Evolutionary conservation across 2,797 vertebrate genomes (phyloP).

Genomic region (Discoglossus pictus): DNA sequence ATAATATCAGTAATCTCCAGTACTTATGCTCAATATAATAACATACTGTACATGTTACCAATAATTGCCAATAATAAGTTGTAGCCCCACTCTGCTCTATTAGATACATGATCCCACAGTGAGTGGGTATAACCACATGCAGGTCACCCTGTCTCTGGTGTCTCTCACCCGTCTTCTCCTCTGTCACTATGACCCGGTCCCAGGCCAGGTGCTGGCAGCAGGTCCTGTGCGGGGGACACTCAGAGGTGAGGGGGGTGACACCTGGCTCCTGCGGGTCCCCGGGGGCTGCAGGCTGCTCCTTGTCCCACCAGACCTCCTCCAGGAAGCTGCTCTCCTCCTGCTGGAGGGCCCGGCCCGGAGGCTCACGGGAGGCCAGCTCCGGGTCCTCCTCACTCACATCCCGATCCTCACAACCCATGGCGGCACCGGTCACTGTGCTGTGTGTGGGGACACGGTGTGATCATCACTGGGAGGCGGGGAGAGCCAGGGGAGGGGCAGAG

Average conservation of each 20-base stretch:
- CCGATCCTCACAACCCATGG: slow-evolving; percentile 38
- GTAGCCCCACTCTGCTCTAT: too few species aligned
- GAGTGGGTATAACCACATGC: not conserved
- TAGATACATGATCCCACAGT: too few species aligned
- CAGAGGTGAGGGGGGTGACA: slow-evolving; percentile 12
- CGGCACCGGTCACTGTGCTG: not conserved
- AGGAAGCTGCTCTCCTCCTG: not conserved
- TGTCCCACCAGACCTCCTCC: slow-evolving; percentile 8
- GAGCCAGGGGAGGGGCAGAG: not conserved
- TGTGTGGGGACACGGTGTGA: not conserved
- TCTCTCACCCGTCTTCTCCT: slow-evolving; percentile 35
- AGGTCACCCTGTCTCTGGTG: not conserved
- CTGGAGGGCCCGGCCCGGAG: not conserved
- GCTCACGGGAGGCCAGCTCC: not conserved
- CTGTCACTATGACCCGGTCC: slow-evolving; percentile 20
- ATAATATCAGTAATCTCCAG: not conserved
- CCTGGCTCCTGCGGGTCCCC: not conserved
- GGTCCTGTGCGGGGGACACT: not conserved
- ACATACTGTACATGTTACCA: too few species aligned
- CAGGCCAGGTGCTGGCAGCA: slow-evolving; percentile 12
- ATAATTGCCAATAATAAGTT: too few species aligned
- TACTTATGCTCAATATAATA: too few species aligned
- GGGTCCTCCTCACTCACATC: slow-evolving; percentile 26
- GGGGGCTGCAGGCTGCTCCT: not conserved
- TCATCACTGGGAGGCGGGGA: not conserved